Conservation (phyloP, 1,140 invertebrate species). For the Polypedilum pembai region DNA sequence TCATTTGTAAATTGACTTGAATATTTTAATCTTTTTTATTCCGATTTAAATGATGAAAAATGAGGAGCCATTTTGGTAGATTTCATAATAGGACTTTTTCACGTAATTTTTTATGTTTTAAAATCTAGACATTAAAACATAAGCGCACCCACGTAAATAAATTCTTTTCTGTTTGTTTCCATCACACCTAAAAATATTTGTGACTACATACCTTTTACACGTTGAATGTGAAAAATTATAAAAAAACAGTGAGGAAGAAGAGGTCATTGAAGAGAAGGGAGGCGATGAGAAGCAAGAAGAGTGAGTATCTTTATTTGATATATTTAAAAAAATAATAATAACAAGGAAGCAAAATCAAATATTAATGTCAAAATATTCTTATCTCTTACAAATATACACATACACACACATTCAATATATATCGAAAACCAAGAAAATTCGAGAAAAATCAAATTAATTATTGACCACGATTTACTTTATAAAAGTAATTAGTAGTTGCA, state of each 20-base stretch:
- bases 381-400: neutral
- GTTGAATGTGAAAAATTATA: neutral
- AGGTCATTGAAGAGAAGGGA: slow-evolving; percentile 1
- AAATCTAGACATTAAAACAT: slow-evolving; percentile 19
- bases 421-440: neutral
- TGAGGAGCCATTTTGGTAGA: neutral
- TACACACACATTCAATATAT: neutral
- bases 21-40: neutral
- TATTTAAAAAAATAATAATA: no score
- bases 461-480: no score
- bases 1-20: no score
- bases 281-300: slow-evolving; percentile 14
- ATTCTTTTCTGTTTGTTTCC: slow-evolving; percentile 15
- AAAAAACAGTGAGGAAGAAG: slow-evolving; percentile 17
- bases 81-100: neutral
- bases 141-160: neutral
- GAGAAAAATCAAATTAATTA: neutral
- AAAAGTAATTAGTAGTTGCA: no score
- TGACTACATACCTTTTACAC: neutral
- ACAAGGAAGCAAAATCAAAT: no score
- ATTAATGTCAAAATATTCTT: no score
- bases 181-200: neutral
- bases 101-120: neutral
- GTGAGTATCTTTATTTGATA: neutral
- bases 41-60: neutral